These are phyloP conservation scores for Silurus aristotelis DNA, from an alignment of 2,797 vertebrate species.

Conservation along the genomic window DNA sequence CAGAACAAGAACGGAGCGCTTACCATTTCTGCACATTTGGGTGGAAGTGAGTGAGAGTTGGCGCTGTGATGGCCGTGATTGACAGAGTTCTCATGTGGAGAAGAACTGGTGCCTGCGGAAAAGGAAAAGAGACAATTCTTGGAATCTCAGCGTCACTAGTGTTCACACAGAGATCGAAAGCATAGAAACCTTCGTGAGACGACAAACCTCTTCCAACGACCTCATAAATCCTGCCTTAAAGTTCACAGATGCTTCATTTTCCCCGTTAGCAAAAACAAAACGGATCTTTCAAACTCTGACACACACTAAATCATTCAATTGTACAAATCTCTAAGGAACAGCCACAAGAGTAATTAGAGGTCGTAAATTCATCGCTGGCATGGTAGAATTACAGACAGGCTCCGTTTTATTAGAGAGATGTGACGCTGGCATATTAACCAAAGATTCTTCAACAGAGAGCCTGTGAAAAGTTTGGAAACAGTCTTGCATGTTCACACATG, in stretches of 20 bases:
- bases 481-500: too few species aligned
- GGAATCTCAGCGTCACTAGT: background rate
- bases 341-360: background rate
- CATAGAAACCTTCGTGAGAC: slow-evolving; percentile 6
- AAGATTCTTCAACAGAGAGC: too few species aligned
- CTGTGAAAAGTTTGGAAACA: too few species aligned
- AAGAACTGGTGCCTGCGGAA: slow-evolving; percentile 90
- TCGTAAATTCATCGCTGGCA: background rate
- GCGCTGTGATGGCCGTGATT: slow-evolving; percentile 93
- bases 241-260: background rate
- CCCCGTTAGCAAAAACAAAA: background rate
- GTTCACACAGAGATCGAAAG: background rate
- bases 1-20: slow-evolving; percentile 67
- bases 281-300: background rate
- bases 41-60: slow-evolving; percentile 90
- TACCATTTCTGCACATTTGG: slow-evolving; percentile 94
- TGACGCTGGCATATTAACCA: too few species aligned
- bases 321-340: background rate
- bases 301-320: background rate
- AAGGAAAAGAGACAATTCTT: slow-evolving; percentile 34
- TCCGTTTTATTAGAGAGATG: background rate
- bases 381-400: background rate
- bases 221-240: too few species aligned
- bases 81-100: slow-evolving; percentile 96
- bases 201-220: slow-evolving; percentile 9